Evolutionary conservation across 2,888 invertebrate species (phyloP), one percentile per base, ranked within the genome.

Genomic region (Xanthia icteritia): DNA sequence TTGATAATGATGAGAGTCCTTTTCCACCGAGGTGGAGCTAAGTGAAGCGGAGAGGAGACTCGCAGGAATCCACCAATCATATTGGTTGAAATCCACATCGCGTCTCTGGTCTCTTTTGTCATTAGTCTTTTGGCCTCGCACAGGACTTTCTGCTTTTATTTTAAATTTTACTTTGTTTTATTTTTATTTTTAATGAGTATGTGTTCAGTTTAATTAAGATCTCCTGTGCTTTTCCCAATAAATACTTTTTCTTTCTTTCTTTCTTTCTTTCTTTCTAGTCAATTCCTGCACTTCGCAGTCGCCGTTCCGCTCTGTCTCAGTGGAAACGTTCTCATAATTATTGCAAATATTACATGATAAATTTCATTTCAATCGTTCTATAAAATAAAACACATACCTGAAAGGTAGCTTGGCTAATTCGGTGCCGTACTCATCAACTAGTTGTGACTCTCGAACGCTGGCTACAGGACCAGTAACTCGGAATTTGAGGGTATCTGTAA

Each of bases 401-500:
- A 95, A 97, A 0, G 95, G 90, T 3, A 97, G 86, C 79, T 95
- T 96, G 0, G 94, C 92, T 9, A 97, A 78, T 68, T 96, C 96
- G 0, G 88, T 90, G 0, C 96, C 96, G 31, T 94, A 94, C 60
- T 96, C 95, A 76, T 97, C 96, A 0, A 96, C 91, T 0, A 97
- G 84, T 0, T 92, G 88, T 0, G 96, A 94, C 63, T 97, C 96
- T 5, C 96, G 88, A 0, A 97, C 94, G 78, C 95, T 96, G 0
- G 95, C 93, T 0, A 96, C 94, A 0, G 96, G 94, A 0, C 97
- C 97, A 0, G 91, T 91, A 4, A 96, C 94, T 0, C 94, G 84
- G 17, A 97, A 89, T 61, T 94, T 94, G 45, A 96, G 89, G 31
- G 82, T 88, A 27, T 93, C 96, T 96, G 94, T 0, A 90, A 91